A percentile compares a stretch with the other conserved stretches of the same genome.
phyloP scores from a whole-genome alignment of 2,113 vertebrate species.

The Daboia siamensis region DNA sequence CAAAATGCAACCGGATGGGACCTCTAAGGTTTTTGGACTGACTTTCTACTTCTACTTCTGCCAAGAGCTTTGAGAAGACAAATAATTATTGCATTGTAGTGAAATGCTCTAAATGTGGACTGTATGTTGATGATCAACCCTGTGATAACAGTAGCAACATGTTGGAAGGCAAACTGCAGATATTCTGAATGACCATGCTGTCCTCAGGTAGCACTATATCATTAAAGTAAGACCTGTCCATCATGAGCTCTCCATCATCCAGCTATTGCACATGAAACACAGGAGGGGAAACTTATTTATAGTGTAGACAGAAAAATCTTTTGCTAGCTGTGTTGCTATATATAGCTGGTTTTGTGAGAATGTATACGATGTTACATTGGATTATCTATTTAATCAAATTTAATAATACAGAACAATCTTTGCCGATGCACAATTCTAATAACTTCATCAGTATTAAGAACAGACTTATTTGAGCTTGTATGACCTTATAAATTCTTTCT shows the following conservation, averaged over 20 bases:
- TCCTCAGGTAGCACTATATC: background rate
- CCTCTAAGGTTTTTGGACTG: background rate
- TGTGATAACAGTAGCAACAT: background rate
- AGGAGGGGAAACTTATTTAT: background rate
- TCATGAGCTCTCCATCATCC: background rate
- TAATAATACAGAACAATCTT: background rate
- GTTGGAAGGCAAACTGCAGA: background rate
- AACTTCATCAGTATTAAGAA: background rate
- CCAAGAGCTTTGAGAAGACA: background rate
- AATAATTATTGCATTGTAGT: background rate
- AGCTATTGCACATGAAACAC: background rate
- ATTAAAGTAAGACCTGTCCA: background rate
- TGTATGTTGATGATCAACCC: background rate
- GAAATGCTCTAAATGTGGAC: background rate
- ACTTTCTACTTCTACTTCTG: background rate
- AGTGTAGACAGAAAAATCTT: background rate
- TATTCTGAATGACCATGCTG: background rate
- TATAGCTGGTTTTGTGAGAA: background rate
- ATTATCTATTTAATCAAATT: background rate
- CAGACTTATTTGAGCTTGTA: background rate
- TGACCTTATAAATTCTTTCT: background rate
- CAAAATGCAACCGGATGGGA: background rate
- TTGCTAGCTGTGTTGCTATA: background rate
- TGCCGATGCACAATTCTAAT: background rate
- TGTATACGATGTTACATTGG: background rate